A percentile compares a stretch with the other conserved stretches of the same genome.
phyloP scores from a whole-genome alignment of 2,797 vertebrate species.

The Lateolabrax maculatus region DNA sequence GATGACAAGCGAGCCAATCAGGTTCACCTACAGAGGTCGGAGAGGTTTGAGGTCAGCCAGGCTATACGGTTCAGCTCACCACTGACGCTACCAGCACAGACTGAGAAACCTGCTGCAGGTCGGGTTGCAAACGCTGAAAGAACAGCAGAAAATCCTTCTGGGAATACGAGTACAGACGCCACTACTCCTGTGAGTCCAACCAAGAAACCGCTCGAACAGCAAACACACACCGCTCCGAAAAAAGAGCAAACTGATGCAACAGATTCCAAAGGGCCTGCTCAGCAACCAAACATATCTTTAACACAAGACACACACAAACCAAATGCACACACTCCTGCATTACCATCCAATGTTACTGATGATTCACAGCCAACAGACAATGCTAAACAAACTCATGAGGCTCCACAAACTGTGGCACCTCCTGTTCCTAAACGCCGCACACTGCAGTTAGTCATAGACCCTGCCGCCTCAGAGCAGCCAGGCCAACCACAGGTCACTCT shows the following conservation, averaged over 20 bases:
- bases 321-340: slow-evolving; percentile 18
- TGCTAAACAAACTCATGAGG: slow-evolving; percentile 23
- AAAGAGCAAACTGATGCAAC: slow-evolving; percentile 47
- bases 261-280: slow-evolving; percentile 36
- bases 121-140: background rate
- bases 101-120: slow-evolving; percentile 13
- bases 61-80: slow-evolving; percentile 90
- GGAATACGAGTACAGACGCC: background rate
- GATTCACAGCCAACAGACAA: slow-evolving; percentile 43
- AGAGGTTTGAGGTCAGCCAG: slow-evolving; percentile 92
- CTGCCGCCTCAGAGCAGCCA: slow-evolving; percentile 32
- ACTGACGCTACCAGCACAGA: slow-evolving; percentile 49
- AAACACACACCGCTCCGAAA: background rate
- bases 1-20: slow-evolving; percentile 92
- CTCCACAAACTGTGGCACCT: slow-evolving; percentile 32
- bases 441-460: slow-evolving; percentile 81
- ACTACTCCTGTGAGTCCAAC: slow-evolving; percentile 39
- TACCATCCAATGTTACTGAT: slow-evolving; percentile 11
- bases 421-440: slow-evolving; percentile 94
- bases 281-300: slow-evolving; percentile 33
- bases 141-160: slow-evolving; percentile 13
- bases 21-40: slow-evolving; percentile 93
- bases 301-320: slow-evolving; percentile 32
- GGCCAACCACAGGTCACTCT: slow-evolving; percentile 73
- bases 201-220: slow-evolving; percentile 20